Conservation (phyloP, 2,888 invertebrate genomes). For the Brachyptera putata region DNA sequence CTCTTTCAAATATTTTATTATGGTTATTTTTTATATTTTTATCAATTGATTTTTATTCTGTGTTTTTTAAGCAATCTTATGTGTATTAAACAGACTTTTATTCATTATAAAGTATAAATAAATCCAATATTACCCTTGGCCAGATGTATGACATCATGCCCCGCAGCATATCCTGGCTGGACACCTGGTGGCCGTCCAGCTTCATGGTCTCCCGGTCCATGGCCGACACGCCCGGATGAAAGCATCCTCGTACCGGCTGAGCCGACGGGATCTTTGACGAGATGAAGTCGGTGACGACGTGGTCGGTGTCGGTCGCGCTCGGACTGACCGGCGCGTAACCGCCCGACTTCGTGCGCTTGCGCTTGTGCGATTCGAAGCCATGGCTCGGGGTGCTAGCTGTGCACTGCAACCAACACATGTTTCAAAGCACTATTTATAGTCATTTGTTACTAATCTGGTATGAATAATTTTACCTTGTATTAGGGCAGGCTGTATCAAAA, state of each 20-base stretch:
- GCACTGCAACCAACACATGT: neutral
- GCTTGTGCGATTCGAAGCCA: constrained; percentile 6
- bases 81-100: too few relatives aligned
- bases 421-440: neutral
- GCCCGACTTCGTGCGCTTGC: constrained; percentile 8
- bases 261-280: constrained; percentile 25
- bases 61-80: too few relatives aligned
- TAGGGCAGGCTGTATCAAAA: neutral
- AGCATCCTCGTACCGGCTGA: constrained; percentile 69
- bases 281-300: constrained; percentile 21
- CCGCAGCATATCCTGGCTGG: constrained; percentile 60
- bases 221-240: constrained; percentile 82
- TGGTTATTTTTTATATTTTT: too few relatives aligned
- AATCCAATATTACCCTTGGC: constrained; percentile 87
- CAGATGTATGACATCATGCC: constrained; percentile 91
- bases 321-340: constrained; percentile 3
- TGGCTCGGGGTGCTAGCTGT: neutral
- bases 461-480: neutral
- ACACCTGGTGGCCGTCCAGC: constrained; percentile 48
- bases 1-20: too few relatives aligned
- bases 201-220: constrained; percentile 45
- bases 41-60: too few relatives aligned
- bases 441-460: neutral
- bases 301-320: constrained; percentile 13
- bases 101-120: too few relatives aligned